A percentile compares a stretch with the other conserved stretches of the same genome.
Evolutionary conservation across 2,113 vertebrate genomes (phyloP).

Genomic region (Hippocampus guttulatus): DNA sequence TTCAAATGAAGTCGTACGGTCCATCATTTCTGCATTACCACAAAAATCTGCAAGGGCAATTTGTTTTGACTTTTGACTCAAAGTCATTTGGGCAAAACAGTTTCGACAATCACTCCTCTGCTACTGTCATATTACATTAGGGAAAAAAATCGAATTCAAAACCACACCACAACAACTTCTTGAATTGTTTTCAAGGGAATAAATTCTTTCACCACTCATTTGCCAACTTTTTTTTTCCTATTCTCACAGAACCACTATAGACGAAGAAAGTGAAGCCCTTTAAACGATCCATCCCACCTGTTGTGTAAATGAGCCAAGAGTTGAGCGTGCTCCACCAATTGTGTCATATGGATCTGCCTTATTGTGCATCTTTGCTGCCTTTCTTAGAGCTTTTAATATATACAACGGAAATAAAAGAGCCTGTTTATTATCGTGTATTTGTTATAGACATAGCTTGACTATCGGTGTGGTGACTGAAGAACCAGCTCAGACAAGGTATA

Average conservation of each 20-base stretch:
- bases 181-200: background rate
- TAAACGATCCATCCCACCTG: slow-evolving; percentile 59
- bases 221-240: slow-evolving; percentile 4
- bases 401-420: slow-evolving; percentile 55
- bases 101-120: slow-evolving; percentile 59
- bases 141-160: slow-evolving; percentile 10
- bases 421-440: slow-evolving; percentile 62
- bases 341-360: slow-evolving; percentile 72
- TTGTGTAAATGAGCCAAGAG: slow-evolving; percentile 52
- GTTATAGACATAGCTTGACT: slow-evolving; percentile 57
- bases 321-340: slow-evolving; percentile 44
- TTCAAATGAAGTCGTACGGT: slow-evolving; percentile 1
- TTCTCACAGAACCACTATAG: slow-evolving; percentile 18
- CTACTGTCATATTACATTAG: slow-evolving; percentile 25
- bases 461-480: slow-evolving; percentile 49
- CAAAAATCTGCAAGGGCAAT: slow-evolving; percentile 17
- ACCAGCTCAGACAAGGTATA: slow-evolving; percentile 51
- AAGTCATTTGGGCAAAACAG: slow-evolving; percentile 21
- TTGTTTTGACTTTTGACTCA: slow-evolving; percentile 6
- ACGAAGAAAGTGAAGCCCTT: slow-evolving; percentile 58
- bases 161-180: background rate
- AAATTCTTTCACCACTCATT: background rate
- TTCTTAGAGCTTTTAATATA: slow-evolving; percentile 72
- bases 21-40: slow-evolving; percentile 14
- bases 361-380: slow-evolving; percentile 72